Evolutionary conservation across 37 sponge, comb jelly and placozoan species (phyloP), one percentile per base, ranked within the genome.

Genomic region (Geodia barretti): DNA sequence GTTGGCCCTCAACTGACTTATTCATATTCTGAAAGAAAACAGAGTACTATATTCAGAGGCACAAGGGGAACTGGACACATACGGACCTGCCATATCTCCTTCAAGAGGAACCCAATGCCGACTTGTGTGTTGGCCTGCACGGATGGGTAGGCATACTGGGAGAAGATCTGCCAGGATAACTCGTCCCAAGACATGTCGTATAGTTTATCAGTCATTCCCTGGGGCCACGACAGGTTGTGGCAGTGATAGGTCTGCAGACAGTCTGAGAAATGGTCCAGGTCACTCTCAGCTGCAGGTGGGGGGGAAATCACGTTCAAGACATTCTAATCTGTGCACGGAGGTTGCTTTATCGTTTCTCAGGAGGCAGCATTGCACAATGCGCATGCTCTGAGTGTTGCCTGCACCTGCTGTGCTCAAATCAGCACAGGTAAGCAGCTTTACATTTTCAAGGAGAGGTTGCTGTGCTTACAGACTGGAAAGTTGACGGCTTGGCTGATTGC

Each of bases 51-150:
- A 59, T 30, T 66, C 30, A 66, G 33, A 24, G 67, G n/a, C n/a
- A 66, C 30, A 66, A 66, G 67, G 20, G 20, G 20, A 21, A 20
- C 14, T 59, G 60, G 20, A 59, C 20, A 59, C 60, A 59, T 14
- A 20, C 20, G 60, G 1, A 84, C 84, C 78, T 84, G 58, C 78
- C 85, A 76, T 25, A 84, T 33, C 60, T 84, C 85, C 32, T 69
- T 76, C 0, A 84, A 70, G 19, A 84, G 69, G 36, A 77, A 84
- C 30, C 85, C 85, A 58, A 84, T 84, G 25, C 85, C 85, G 14
- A 58, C 78, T 37, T 60, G 60, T 36, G 85, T 37, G 34, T 60
- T 84, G 36, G 75, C 85, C 39, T 43, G 20, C 24, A 77, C 26
- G 1, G 85, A 84, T 36, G 85, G 85, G 61, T 84, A 84, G 60